Conservation (phyloP, 2,888 invertebrate species). For the Lydus trimaculatus region DNA sequence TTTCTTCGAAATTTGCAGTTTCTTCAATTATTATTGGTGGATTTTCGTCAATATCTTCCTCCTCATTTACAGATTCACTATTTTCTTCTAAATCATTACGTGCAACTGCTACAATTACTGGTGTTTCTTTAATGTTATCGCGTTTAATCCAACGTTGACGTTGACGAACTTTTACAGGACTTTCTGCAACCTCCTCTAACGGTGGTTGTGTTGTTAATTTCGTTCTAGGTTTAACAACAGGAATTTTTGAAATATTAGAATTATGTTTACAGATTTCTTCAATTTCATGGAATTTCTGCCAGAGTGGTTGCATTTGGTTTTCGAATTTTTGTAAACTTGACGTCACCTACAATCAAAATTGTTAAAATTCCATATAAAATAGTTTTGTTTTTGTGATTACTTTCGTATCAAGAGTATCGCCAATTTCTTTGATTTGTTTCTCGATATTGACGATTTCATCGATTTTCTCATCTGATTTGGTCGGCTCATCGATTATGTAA, state of each 20-base stretch:
- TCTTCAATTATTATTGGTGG: neutral
- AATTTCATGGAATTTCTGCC: slow-evolving; percentile 51
- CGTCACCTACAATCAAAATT: slow-evolving; percentile 43
- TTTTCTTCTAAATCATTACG: neutral
- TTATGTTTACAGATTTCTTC: slow-evolving; percentile 40
- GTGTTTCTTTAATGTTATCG: neutral
- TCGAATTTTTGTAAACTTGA: slow-evolving; percentile 52
- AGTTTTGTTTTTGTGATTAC: slow-evolving; percentile 15
- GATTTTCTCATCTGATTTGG: slow-evolving; percentile 13
- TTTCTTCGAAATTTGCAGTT: neutral
- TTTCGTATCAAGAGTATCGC: slow-evolving; percentile 39
- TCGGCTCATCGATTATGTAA: neutral
- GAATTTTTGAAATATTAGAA: slow-evolving; percentile 26
- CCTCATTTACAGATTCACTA: neutral
- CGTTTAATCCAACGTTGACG: neutral
- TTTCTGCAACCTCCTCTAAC: neutral
- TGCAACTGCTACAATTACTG: neutral
- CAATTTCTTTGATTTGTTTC: slow-evolving; percentile 40
- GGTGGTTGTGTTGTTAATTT: slow-evolving; percentile 20
- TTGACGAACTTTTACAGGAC: neutral
- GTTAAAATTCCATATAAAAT: neutral
- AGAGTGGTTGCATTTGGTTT: slow-evolving; percentile 57
- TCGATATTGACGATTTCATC: slow-evolving; percentile 36
- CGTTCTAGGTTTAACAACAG: slow-evolving; percentile 36
- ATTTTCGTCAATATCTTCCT: neutral